Evolutionary conservation across 2,113 vertebrate species (phyloP), one percentile per base, ranked within the genome.

Genomic region (Petaurus breviceps): DNA sequence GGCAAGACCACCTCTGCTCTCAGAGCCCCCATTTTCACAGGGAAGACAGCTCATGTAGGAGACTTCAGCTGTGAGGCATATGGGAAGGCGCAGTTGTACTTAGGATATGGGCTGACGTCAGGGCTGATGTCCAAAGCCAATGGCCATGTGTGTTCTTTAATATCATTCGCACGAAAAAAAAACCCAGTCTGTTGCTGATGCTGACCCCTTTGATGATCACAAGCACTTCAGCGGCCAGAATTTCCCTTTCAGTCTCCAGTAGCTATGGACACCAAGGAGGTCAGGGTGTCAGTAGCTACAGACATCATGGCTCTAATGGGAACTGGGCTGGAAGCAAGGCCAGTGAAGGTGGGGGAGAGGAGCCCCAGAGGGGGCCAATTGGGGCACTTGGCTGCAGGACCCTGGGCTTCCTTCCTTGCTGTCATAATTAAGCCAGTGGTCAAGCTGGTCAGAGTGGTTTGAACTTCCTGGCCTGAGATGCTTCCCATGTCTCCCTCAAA

Each of bases 381-480:
- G 1, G n/a, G 37, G 68, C 68, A 43, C 16, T 43, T 22, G 37
- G 68, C 0, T 0, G 19, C 68, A 77, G 16, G n/a, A 2, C 6
- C 61, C 68, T 16, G 68, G 16, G 14, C 5, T n/a, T 77, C 6
- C 37, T 77, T 14, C 37, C 37, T 19, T 16, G 11, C 14, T 22
- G 31, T 77, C 37, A n/a, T 1, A 84, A 43, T 43, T n/a, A 23
- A 84, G 68, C n/a, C 14, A 11, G 11, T 8, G 57, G 31, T 37
- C 11, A 23, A 97, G 94, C 0, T 77, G 93, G 96, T n/a, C 25
- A 97, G 95, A 90, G 54, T 90, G 94, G 97, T 97, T 96, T 97
- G 96, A 8, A 90, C 96, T 89, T 98, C 97, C 96, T 97, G 91
- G 92, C 37, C 90, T 92, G 92, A 51, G 96, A n/a, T 84, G 68